A percentile compares a stretch with the other conserved stretches of the same genome.
phyloP scores from a whole-genome alignment of 2,888 invertebrate species.

The Leucophenga montana region DNA sequence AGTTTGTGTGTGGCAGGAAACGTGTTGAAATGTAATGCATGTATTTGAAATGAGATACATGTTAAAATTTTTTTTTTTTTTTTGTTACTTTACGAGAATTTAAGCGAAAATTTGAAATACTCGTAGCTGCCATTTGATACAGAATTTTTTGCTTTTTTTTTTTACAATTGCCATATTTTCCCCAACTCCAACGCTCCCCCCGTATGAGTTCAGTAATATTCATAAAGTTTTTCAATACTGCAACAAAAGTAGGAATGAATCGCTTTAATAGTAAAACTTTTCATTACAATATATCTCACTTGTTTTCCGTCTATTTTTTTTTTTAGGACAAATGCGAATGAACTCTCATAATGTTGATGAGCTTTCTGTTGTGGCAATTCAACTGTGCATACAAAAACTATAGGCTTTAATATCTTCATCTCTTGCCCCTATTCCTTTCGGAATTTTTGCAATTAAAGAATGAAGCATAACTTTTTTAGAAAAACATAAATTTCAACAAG shows the following conservation, averaged over 20 bases:
- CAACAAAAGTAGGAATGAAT: background rate
- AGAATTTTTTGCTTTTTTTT: constrained; percentile 5
- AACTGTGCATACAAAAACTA: too few species aligned
- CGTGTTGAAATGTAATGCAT: background rate
- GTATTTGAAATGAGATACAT: constrained; percentile 41
- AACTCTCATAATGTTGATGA: constrained; percentile 42
- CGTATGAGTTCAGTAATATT: background rate
- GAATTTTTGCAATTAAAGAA: constrained; percentile 48
- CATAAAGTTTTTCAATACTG: background rate
- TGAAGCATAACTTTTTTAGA: constrained; percentile 35
- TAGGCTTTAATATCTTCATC: constrained; percentile 4
- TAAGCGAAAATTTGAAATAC: background rate
- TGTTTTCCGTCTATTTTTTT: constrained; percentile 46
- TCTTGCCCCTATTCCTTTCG: constrained; percentile 42
- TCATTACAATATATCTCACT: background rate
- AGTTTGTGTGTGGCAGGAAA: background rate
- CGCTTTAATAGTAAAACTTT: constrained; percentile 6
- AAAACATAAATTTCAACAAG: constrained; percentile 45
- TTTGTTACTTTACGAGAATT: constrained; percentile 30
- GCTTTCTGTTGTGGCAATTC: background rate
- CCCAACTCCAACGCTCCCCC: too few species aligned
- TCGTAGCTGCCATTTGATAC: too few species aligned
- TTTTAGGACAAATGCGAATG: constrained; percentile 60
- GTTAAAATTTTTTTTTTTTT: constrained; percentile 52
- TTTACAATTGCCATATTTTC: constrained; percentile 1